Evolutionary conservation across 2,888 invertebrate genomes (phyloP).

Genomic region (Troides helena): DNA sequence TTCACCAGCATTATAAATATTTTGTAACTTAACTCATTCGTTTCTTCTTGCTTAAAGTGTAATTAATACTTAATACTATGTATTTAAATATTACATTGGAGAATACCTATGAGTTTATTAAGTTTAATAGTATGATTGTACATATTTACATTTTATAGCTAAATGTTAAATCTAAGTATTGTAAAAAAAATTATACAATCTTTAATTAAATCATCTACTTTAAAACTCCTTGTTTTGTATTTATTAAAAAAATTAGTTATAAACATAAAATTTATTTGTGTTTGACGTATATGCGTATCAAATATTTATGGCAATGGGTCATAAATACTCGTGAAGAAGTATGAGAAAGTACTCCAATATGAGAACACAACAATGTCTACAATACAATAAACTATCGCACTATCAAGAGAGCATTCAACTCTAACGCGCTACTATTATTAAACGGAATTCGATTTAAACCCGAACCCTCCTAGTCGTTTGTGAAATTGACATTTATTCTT

Average conservation of each 20-base stretch:
- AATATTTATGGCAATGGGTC: constrained; percentile 6
- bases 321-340: constrained; percentile 1
- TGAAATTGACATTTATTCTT: constrained; percentile 81
- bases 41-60: too few relatives aligned
- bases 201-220: too few relatives aligned
- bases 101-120: too few relatives aligned
- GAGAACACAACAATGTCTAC: constrained; percentile 45
- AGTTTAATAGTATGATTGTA: too few relatives aligned
- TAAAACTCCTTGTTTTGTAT: too few relatives aligned
- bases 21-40: too few relatives aligned
- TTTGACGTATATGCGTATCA: neutral
- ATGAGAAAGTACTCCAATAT: constrained; percentile 34
- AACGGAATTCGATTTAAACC: constrained; percentile 79
- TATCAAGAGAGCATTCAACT: constrained; percentile 78
- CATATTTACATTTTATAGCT: too few relatives aligned
- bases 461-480: constrained; percentile 79
- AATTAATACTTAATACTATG: too few relatives aligned
- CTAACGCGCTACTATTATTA: constrained; percentile 77
- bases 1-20: neutral
- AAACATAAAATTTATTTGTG: neutral
- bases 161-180: too few relatives aligned
- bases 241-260: neutral
- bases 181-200: too few relatives aligned
- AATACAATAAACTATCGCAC: constrained; percentile 73
- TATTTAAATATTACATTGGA: too few relatives aligned